Evolutionary conservation across 1,140 invertebrate species (phyloP), one percentile per base, ranked within the genome.

Genomic region (Armadillidium nasatum): DNA sequence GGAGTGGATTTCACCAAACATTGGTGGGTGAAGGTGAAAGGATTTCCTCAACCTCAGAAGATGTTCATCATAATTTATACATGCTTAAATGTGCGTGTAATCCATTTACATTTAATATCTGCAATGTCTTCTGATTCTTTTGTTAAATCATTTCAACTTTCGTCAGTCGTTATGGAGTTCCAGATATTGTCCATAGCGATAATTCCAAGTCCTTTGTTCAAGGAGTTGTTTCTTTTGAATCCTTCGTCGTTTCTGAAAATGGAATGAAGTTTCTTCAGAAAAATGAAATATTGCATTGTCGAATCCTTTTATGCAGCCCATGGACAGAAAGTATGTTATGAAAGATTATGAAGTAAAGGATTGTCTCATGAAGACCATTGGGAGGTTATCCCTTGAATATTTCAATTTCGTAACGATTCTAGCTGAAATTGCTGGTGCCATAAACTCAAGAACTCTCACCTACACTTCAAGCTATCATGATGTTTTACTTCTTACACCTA

Each of bases 361-460:
- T 72, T 74, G 73, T 23, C 3, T 74, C 11, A 19, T 54, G 43
- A 74, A 74, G 73, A 72, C 73, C 10, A 22, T 74, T 69, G 73
- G 71, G 0, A 66, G 73, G 19, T 13, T n/a, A 2, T 15, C 43
- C 7, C 7, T 74, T 1, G 71, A 74, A 23, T 74, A 74, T 69
- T 74, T 74, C 54, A 33, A n/a, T n/a, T 19, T 74, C 4, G 6
- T 72, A 1, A 72, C 73, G 3, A n/a, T 74, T 7, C 33, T 74
- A 4, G 3, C 13, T 22, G 73, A 74, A n/a, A 22, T 74, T 11
- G 0, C 3, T 0, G n/a, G 23, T 13, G 19, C 71, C 10, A 22
- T 71, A 0, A 74, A 74, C 45, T 71, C 73, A n/a, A 43, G 73
- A 13, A 21, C 72, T 45, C 72, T 73, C 13, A 73, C 72, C 7